Base-by-base conservation (phyloP, 2,797 vertebrate genomes). In the Leuciscus waleckii region DNA sequence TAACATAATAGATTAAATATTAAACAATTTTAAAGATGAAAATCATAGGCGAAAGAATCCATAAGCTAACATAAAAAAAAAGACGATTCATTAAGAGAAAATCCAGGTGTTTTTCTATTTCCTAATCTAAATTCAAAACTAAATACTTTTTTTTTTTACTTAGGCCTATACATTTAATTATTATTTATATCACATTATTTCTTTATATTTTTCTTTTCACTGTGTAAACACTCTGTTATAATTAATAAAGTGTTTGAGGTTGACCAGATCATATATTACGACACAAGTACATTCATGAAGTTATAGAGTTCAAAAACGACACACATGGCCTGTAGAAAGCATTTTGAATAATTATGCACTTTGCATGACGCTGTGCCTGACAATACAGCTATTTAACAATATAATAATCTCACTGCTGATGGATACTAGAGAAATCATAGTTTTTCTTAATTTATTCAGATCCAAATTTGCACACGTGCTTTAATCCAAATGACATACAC, bases 401-500 rank as follows among this genome's bases (percentile, higher is more conserved):
- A 26, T 41, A 61, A 58, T 58, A 11, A 26, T 16, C 21, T 56
- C 49, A 54, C 11, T 13, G 35, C 29, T 63, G 14, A 32, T 11
- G 26, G 39, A 68, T 49, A 74, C 71, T 29, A 46, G 21, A 46
- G 32, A 82, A 69, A 82, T 76, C 7, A 70, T 39, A 68, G 41
- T 41, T 46, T 51, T 3, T 11, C n/a, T 61, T 63, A 9, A 69
- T 86, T 65, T 80, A 21, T 68, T 46, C 70, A 63, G 51, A 61
- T 39, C 41, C 56, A 58, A n/a, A 78, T 58, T 46, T 56, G 68
- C 14, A 56, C 26, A 7, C 6, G 3, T 65, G 49, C 51, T 73
- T 46, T 83, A 75, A 83, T 32, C 26, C 23, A 29, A 37, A 83
- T n/a, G 35, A 85, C 61, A 75, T 41, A 39, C 35, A 11, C 19